A percentile compares a stretch with the other conserved stretches of the same genome.
Conservation (phyloP, 2,113 vertebrate species). For the Rhea pennata region DNA sequence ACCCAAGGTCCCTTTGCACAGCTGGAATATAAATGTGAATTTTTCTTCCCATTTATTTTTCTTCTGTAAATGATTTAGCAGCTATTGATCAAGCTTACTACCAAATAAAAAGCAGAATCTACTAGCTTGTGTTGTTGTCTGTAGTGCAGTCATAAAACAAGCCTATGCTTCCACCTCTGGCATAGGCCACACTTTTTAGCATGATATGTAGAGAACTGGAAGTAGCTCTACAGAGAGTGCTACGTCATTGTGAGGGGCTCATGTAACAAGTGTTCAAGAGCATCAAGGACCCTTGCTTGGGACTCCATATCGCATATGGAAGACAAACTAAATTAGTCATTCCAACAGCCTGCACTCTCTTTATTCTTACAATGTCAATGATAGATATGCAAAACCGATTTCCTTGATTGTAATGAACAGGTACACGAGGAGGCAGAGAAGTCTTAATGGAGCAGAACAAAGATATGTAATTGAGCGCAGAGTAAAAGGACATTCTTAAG, state of each 20-base stretch:
- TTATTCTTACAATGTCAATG: neutral
- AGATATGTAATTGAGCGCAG: neutral
- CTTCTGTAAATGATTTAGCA: slow-evolving; percentile 61
- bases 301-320: neutral
- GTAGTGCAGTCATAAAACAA: slow-evolving; percentile 50
- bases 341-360: neutral
- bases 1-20: slow-evolving; percentile 61
- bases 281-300: neutral
- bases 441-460: neutral
- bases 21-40: slow-evolving; percentile 66
- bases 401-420: neutral
- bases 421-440: neutral
- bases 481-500: neutral
- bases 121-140: slow-evolving; percentile 42
- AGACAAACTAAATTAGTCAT: neutral
- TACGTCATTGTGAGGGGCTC: neutral
- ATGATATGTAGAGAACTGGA: neutral
- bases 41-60: slow-evolving; percentile 63
- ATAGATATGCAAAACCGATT: neutral
- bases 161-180: neutral
- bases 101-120: slow-evolving; percentile 71
- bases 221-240: neutral
- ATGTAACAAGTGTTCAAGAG: neutral
- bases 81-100: slow-evolving; percentile 71
- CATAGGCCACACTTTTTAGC: neutral